Percentiles rank a stretch among this genome's conserved stretches.
phyloP scores from a whole-genome alignment of 2,113 vertebrate species.

The Drymodes brunneopygia region DNA sequence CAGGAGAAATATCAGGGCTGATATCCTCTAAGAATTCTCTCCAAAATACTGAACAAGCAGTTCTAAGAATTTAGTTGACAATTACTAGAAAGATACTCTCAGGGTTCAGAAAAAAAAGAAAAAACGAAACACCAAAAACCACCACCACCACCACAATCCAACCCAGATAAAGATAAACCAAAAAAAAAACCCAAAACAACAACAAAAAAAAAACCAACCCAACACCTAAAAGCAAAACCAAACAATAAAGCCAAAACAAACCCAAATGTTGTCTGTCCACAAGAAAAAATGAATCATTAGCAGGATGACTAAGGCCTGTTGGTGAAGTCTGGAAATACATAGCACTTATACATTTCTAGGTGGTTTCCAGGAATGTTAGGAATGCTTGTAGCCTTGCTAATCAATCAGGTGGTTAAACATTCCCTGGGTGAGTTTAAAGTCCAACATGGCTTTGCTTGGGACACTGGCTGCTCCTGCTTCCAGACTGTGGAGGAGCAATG shows the following conservation, averaged over 20 bases:
- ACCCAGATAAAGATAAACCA: fast-evolving
- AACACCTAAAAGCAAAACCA: neutral
- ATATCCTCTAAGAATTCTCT: neutral
- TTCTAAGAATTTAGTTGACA: neutral
- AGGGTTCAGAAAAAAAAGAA: neutral
- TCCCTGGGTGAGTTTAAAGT: neutral
- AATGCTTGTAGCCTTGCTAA: neutral
- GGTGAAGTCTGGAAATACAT: fast-evolving
- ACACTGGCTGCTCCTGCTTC: neutral
- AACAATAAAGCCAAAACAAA: neutral
- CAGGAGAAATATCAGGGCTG: neutral
- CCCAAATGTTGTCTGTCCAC: fast-evolving
- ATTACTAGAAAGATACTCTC: neutral
- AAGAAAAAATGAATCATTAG: neutral
- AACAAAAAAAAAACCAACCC: neutral
- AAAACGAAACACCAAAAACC: neutral
- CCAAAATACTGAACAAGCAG: neutral
- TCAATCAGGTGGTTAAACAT: neutral
- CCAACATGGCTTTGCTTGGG: neutral
- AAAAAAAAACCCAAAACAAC: neutral
- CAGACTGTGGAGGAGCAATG: fast-evolving
- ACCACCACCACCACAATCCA: neutral
- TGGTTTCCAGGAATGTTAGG: neutral
- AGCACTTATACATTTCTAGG: fast-evolving
- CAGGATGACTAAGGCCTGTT: neutral